Percentiles rank a stretch among this genome's conserved stretches.
Conservation (phyloP, 2,888 invertebrate genomes). For the Scaptomyza polygonia region DNA sequence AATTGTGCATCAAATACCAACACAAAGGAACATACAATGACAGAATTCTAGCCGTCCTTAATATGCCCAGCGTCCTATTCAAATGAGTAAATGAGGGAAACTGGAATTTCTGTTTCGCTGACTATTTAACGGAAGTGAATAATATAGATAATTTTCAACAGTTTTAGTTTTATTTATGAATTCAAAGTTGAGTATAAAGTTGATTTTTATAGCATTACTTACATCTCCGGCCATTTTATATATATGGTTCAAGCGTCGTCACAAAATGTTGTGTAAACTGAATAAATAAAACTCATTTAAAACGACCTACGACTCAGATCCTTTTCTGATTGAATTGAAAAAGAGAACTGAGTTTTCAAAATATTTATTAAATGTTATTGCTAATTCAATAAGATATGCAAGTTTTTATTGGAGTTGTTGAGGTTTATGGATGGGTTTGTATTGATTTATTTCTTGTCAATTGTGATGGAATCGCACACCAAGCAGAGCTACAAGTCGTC, state of each 20-base stretch:
- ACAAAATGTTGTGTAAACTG: conserved; percentile 8
- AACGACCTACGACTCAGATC: neutral
- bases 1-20: conserved; percentile 34
- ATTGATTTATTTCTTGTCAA: no score
- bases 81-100: conserved; percentile 64
- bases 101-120: conserved; percentile 43
- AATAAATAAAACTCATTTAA: neutral
- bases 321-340: neutral
- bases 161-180: no score
- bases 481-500: no score
- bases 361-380: no score
- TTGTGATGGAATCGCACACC: no score
- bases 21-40: conserved; percentile 25
- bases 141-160: no score
- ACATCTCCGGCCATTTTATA: conserved; percentile 22
- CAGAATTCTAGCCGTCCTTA: conserved; percentile 45
- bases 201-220: neutral
- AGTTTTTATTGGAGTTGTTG: no score
- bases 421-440: no score
- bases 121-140: no score
- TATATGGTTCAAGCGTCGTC: neutral
- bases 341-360: neutral
- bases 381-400: no score
- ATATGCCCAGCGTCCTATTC: conserved; percentile 6
- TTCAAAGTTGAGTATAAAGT: neutral